Base-by-base conservation (phyloP, 1,140 invertebrate genomes). In the Nilaparvata lugens region DNA sequence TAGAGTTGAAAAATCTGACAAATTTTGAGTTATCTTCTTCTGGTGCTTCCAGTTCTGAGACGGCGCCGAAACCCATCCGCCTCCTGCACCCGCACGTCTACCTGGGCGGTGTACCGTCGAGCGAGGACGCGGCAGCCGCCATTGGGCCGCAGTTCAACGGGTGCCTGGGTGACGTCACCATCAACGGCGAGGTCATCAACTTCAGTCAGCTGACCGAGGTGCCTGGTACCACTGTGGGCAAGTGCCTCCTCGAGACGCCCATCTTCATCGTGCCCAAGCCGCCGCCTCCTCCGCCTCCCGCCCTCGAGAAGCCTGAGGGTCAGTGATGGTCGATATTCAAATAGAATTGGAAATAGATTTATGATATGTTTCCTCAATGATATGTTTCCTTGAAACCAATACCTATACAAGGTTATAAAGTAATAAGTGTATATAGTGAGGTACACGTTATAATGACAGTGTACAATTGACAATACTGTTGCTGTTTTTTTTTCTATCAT, bases 91-190 rank as follows among this genome's bases (percentile, higher is more conserved):
- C 83, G 0, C 79, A 82, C 23, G 71, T 97, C 2, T 96, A 88
- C 72, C 84, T 97, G 62, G 95, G 93, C 38, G 93, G 92, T 5
- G 72, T 92, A 2, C 88, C 91, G 0, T 72, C 77, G 0, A 74
- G 73, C 11, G 82, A 83, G 53, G 72, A 74, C 14, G 67, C 67
- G 7, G 73, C 72, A 5, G 65, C 67, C n/a, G 73, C 71, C 40
- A 70, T 74, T 2, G 74, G 73, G 9, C 65, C 68, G 38, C 75
- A 83, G 0, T 93, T 93, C 69, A 74, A 79, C 23, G 93, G 93
- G 1, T 95, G 93, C 69, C 84, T 97, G 45, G 88, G 88, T 11
- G 93, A 96, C 70, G 83, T 88, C 1, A 93, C 89, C 1, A 72
- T 94, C 3, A 93, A 95, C 68, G 86, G 87, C 19, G 76, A 76